Conservation (phyloP, 2,113 vertebrate species). For the Pterocles burchelli region DNA sequence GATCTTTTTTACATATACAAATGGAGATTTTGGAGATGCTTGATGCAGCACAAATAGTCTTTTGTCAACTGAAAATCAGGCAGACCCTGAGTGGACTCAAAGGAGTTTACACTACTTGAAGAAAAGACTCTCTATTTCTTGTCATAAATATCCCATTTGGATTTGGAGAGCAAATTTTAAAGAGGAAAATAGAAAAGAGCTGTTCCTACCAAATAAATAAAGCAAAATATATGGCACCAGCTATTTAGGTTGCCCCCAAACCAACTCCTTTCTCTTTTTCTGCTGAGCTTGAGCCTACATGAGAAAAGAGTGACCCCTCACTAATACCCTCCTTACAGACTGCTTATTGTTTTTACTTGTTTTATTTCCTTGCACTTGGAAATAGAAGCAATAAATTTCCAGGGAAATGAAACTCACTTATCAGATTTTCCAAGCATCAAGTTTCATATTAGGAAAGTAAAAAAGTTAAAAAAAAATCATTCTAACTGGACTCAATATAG, state of each 20-base stretch:
- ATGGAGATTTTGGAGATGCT: slow-evolving; percentile 29
- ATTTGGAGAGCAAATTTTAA: not conserved
- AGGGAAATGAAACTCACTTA: slow-evolving; percentile 83
- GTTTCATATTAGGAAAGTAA: slow-evolving; percentile 78
- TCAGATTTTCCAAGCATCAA: slow-evolving; percentile 81
- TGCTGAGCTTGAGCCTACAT: slow-evolving; percentile 45
- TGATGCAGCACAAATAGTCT: not conserved
- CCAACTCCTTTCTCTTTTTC: slow-evolving; percentile 20
- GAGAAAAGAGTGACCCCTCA: slow-evolving; percentile 68
- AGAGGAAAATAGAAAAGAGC: not conserved
- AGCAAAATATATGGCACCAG: not conserved
- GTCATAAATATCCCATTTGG: not conserved
- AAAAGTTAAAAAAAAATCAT: slow-evolving; percentile 33
- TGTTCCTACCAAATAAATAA: slow-evolving; percentile 14
- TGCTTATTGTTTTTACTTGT: slow-evolving; percentile 76
- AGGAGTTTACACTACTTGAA: not conserved
- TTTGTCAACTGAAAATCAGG: slow-evolving; percentile 8
- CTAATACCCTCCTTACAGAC: slow-evolving; percentile 68
- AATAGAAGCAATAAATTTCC: slow-evolving; percentile 82
- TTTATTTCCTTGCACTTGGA: slow-evolving; percentile 76
- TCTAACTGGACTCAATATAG: slow-evolving; percentile 69
- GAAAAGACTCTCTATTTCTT: not conserved
- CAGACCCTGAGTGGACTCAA: not conserved
- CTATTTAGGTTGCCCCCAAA: slow-evolving; percentile 24
- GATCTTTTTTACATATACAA: slow-evolving; percentile 30